phyloP scores from a whole-genome alignment of 2,888 invertebrate species.

The Spodoptera picta region DNA sequence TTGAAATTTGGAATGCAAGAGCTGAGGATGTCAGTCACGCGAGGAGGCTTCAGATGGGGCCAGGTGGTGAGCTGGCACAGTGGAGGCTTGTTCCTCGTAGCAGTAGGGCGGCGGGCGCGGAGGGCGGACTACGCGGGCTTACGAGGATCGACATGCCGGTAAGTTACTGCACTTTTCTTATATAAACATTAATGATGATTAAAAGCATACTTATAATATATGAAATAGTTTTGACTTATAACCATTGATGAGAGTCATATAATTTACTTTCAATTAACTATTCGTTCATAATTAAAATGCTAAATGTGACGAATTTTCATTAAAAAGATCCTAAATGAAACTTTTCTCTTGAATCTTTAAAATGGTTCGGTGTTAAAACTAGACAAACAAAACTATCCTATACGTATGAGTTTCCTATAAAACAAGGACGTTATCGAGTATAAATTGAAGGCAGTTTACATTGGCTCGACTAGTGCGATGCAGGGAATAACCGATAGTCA shows the following conservation, averaged over 20 bases:
- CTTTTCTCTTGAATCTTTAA: too few relatives aligned
- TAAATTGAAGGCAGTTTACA: constrained; percentile 55
- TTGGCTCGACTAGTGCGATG: constrained; percentile 42
- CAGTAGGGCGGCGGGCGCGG: constrained; percentile 83
- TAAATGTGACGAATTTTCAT: too few relatives aligned
- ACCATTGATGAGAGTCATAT: neutral
- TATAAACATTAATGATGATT: constrained; percentile 2
- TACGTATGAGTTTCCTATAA: constrained; percentile 3
- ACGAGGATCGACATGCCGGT: constrained; percentile 81
- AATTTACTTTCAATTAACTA: too few relatives aligned
- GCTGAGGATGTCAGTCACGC: constrained; percentile 81
- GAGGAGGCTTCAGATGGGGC: constrained; percentile 82
- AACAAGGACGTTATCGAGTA: constrained; percentile 44
- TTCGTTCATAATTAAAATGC: too few relatives aligned
- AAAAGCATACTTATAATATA: neutral
- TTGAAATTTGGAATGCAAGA: constrained; percentile 61
- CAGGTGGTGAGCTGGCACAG: constrained; percentile 85
- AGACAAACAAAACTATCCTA: neutral
- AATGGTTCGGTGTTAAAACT: neutral
- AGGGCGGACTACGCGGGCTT: constrained; percentile 77
- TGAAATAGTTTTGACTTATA: neutral
- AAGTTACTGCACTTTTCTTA: constrained; percentile 61
- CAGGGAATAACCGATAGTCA: constrained; percentile 70
- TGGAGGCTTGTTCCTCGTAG: constrained; percentile 77
- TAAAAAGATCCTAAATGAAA: too few relatives aligned